Conservation (phyloP, 2,888 invertebrate species). For the Cordilura impudica region DNA sequence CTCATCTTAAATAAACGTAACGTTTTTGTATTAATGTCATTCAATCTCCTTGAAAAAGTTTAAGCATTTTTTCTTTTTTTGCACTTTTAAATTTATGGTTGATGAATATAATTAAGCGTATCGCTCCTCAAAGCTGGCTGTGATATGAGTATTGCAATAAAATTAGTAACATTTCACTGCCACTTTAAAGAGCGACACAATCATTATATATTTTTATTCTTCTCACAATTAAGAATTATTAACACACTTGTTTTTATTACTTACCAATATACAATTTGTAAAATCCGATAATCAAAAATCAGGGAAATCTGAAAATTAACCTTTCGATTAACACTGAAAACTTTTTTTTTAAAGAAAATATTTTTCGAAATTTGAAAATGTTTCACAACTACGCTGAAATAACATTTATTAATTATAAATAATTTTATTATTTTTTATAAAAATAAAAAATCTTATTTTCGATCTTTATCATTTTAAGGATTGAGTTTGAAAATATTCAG, state of each 20-base stretch:
- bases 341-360: no score
- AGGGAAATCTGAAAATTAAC: no score
- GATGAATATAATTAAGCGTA: conserved; percentile 62
- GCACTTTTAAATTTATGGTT: conserved; percentile 10
- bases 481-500: no score
- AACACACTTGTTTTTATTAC: not conserved
- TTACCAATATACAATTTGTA: not conserved
- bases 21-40: conserved; percentile 42
- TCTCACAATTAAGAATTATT: conserved; percentile 12
- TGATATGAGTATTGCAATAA: conserved; percentile 69
- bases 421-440: no score
- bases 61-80: conserved; percentile 7
- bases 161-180: conserved; percentile 69
- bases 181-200: conserved; percentile 70
- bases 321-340: no score
- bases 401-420: no score
- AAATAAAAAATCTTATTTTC: no score
- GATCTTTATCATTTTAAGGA: no score
- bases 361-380: no score
- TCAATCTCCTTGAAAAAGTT: conserved; percentile 43
- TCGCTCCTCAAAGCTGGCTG: conserved; percentile 75
- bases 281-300: no score
- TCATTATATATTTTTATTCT: conserved; percentile 30
- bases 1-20: conserved; percentile 21
- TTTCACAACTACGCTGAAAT: no score